Evolutionary conservation across 2,113 vertebrate genomes (phyloP).

Genomic region (Leptodactylus fuscus): DNA sequence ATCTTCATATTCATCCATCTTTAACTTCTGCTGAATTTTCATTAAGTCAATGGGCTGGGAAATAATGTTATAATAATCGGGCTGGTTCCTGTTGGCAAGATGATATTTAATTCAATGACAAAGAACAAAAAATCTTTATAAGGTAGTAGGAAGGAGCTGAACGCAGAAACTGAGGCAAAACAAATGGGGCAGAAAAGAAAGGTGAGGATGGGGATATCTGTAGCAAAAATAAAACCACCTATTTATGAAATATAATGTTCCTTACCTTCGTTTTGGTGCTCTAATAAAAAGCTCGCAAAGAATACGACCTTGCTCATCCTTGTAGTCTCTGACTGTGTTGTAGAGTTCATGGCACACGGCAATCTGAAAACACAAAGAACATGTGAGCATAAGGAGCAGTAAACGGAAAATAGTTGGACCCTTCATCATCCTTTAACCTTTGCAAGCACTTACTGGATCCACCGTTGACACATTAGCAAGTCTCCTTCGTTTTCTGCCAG

Average conservation of each 20-base stretch:
- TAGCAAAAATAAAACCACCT: not conserved
- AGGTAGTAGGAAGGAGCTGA: not conserved
- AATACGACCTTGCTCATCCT: conserved; percentile 96
- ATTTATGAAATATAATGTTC: not conserved
- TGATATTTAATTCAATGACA: conserved; percentile 12
- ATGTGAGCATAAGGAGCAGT: not conserved
- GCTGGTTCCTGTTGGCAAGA: conserved; percentile 86
- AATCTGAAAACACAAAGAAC: conserved; percentile 76
- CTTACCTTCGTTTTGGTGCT: conserved; percentile 94
- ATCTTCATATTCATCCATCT: conserved; percentile 99
- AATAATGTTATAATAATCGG: conserved; percentile 97
- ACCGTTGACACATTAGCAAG: conserved; percentile 93
- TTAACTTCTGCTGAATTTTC: conserved; percentile 98
- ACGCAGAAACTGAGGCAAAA: not conserved
- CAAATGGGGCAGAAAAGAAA: not conserved
- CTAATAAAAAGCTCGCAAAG: conserved; percentile 97
- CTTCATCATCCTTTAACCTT: no score
- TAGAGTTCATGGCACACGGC: conserved; percentile 98
- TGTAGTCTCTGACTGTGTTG: conserved; percentile 96
- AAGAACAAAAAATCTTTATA: not conserved
- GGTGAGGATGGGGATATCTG: not conserved
- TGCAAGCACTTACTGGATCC: conserved; percentile 88
- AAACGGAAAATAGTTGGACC: not conserved
- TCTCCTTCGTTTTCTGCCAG: conserved; percentile 91
- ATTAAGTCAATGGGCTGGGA: conserved; percentile 98